These are phyloP conservation scores for Leptopilina boulardi DNA, from an alignment of 1,140 invertebrate genomes.

Conservation along the genomic window DNA sequence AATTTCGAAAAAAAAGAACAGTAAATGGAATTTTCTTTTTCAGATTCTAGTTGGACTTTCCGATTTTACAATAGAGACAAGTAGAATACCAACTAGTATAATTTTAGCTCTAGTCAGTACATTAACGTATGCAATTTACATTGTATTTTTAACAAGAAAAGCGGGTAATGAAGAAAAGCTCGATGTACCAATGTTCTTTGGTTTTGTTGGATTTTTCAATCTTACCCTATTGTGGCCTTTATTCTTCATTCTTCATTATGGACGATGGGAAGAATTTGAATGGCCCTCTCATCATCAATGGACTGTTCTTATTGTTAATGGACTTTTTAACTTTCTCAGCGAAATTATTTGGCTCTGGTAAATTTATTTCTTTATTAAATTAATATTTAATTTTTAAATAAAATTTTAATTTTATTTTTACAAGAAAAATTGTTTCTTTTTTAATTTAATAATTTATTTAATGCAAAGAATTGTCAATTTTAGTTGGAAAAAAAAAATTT, in stretches of 20 bases:
- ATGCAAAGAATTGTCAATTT: too few relatives aligned
- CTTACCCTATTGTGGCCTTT: conserved; percentile 89
- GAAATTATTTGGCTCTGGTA: conserved; percentile 93
- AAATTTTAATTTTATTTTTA: too few relatives aligned
- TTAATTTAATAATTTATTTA: conserved; percentile 43
- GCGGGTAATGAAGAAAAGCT: conserved; percentile 92
- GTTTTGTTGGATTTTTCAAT: conserved; percentile 92
- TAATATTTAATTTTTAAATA: not conserved
- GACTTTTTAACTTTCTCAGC: conserved; percentile 90
- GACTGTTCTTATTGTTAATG: conserved; percentile 87
- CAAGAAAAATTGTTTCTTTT: too few relatives aligned
- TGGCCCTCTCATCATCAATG: conserved; percentile 88
- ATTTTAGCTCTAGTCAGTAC: conserved; percentile 87
- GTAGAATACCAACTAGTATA: conserved; percentile 83
- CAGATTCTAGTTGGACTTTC: conserved; percentile 84
- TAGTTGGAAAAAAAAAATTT: too few relatives aligned
- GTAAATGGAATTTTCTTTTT: conserved; percentile 38
- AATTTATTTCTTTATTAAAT: conserved; percentile 54
- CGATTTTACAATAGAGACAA: conserved; percentile 78
- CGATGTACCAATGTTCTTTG: conserved; percentile 94
- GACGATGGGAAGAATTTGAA: conserved; percentile 86
- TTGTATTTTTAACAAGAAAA: conserved; percentile 88
- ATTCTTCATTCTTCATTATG: conserved; percentile 89
- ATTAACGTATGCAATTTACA: conserved; percentile 89
- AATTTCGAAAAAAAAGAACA: conserved; percentile 25